Conservation (phyloP, 2,113 vertebrate genomes). For the Sapajus apella region DNA sequence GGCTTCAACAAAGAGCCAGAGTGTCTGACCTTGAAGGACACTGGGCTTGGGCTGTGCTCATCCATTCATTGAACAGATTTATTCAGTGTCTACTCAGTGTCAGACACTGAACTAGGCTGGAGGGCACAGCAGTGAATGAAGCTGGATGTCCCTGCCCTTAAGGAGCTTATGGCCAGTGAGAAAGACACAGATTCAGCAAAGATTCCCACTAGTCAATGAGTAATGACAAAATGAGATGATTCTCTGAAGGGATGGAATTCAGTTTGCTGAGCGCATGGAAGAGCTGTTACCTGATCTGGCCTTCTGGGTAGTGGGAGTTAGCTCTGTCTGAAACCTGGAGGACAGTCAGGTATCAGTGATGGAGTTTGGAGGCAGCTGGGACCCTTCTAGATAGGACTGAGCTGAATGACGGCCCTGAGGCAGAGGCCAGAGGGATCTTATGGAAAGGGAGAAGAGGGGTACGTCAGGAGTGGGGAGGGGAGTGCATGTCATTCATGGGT, state of each 20-base stretch:
- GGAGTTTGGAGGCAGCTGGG: neutral
- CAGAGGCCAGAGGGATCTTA: neutral
- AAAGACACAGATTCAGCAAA: neutral
- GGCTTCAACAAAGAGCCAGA: neutral
- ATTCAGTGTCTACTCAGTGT: accelerated
- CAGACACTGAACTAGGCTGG: neutral
- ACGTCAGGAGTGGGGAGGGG: neutral
- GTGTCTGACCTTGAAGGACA: neutral
- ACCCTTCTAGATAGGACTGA: neutral
- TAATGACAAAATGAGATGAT: accelerated
- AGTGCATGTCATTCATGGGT: neutral
- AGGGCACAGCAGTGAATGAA: neutral
- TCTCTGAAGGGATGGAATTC: neutral
- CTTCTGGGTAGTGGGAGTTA: accelerated
- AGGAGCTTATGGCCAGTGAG: neutral
- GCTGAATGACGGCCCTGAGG: neutral
- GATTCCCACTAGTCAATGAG: neutral
- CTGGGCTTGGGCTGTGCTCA: neutral
- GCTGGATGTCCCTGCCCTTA: neutral
- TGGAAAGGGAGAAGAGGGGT: neutral
- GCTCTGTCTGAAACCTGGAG: neutral
- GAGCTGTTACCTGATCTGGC: neutral
- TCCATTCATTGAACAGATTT: neutral
- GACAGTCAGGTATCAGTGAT: accelerated
- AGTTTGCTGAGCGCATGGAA: accelerated